phyloP scores from a whole-genome alignment of 2,888 invertebrate genomes.

The Brachylomia viminalis region DNA sequence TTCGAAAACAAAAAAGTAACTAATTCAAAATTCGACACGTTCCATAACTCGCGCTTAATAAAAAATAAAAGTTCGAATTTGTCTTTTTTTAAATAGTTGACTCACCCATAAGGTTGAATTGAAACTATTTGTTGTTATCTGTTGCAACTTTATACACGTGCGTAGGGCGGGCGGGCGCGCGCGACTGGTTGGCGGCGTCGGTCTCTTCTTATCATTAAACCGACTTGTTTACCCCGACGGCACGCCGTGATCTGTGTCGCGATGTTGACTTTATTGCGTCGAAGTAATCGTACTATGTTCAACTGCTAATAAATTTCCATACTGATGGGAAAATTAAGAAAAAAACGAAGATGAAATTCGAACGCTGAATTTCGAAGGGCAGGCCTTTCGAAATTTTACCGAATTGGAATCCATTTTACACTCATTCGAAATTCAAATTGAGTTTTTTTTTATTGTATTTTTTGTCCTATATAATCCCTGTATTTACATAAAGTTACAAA shows the following conservation, averaged over 20 bases:
- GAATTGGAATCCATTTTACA: neutral
- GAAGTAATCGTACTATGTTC: constrained; percentile 65
- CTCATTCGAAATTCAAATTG: neutral
- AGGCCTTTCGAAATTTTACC: no score
- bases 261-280: constrained; percentile 75
- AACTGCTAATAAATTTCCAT: constrained; percentile 41
- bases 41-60: neutral
- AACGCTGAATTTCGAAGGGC: neutral
- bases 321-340: constrained; percentile 18
- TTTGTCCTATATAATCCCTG: no score
- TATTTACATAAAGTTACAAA: neutral
- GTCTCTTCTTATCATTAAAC: constrained; percentile 82
- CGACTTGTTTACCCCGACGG: constrained; percentile 84
- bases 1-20: neutral
- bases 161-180: constrained; percentile 85
- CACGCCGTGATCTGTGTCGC: constrained; percentile 82
- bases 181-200: constrained; percentile 84
- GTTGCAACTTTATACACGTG: constrained; percentile 76
- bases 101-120: constrained; percentile 70
- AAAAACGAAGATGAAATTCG: neutral
- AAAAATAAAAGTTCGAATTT: neutral
- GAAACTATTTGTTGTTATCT: constrained; percentile 56
- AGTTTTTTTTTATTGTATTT: neutral
- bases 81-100: constrained; percentile 29
- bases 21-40: constrained; percentile 12